Conservation (phyloP, 2,797 vertebrate genomes). For the Argyrosomus regius region DNA sequence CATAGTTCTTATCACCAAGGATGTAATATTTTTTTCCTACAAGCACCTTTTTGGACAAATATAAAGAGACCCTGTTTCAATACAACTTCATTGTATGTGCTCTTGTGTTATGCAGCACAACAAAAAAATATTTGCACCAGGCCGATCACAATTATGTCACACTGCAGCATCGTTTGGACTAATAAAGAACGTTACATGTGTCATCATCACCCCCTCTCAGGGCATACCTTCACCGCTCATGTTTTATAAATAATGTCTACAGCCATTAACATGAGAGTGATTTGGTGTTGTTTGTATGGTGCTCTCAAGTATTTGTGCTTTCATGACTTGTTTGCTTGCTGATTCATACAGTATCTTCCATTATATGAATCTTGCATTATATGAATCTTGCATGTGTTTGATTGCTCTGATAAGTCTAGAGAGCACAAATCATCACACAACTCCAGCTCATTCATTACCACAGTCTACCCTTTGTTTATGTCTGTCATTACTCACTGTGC, state of each 20-base stretch:
- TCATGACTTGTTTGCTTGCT: slow-evolving; percentile 9
- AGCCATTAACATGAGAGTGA: too few species aligned
- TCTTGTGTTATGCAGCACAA: too few species aligned
- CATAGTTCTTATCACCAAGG: too few species aligned
- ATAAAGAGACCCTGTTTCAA: too few species aligned
- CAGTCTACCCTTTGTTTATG: slow-evolving; percentile 12
- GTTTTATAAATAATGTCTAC: too few species aligned
- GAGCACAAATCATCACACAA: not conserved
- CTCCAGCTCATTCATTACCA: slow-evolving; percentile 18
- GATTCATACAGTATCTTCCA: slow-evolving; percentile 29
- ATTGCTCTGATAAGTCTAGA: slow-evolving; percentile 25
- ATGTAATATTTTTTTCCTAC: too few species aligned
- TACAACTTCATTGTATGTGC: too few species aligned
- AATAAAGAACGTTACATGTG: not conserved
- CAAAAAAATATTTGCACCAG: too few species aligned
- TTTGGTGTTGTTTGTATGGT: too few species aligned
- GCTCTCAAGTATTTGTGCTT: slow-evolving; percentile 9
- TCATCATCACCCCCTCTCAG: not conserved
- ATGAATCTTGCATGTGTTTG: slow-evolving; percentile 20
- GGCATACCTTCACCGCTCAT: not conserved
- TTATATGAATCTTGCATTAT: slow-evolving; percentile 23
- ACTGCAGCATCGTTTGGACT: not conserved
- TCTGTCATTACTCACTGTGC: slow-evolving; percentile 1
- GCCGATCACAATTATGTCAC: too few species aligned
- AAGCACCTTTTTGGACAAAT: too few species aligned